Base-by-base conservation (phyloP, 2,888 invertebrate genomes). In the Coelogynopora nodosa region DNA sequence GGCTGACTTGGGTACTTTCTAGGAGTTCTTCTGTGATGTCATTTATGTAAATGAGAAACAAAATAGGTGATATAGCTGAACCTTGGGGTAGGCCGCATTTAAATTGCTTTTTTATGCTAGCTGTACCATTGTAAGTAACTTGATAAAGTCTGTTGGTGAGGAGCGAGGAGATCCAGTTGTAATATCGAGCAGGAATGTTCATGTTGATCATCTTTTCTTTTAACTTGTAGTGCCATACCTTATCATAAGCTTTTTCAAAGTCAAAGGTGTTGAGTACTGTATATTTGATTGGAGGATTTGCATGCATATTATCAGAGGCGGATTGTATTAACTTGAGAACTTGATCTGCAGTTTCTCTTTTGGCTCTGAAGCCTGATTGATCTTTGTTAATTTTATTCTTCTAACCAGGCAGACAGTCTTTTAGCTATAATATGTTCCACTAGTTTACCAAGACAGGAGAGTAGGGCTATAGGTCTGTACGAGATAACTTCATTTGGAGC, bases 201-300 rank as follows among this genome's bases (percentile, higher is more conserved):
- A 74, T 10, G 74, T 74, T 74, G 23, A 74, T 23, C 74, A 74
- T 74, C 23, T 74, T 74, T 23, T 23, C 18, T 74, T 74, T 74
- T 10, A 74, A 26, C 23, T 74, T 74, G 23, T 13, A 23, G 27
- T 74, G 74, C 74, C 74, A 74, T 2, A 74, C 74, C 23, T 74
- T 74, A 26, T 74, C 74, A 23, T 74, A 74, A 13, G 74, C 74
- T 23, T 74, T 74, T 74, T 74, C 74, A 74, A 74, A 74, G 27
- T 74, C 74, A 26, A 74, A 74, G 18, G 74, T 74, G 23, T 13
- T 74, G 18, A 74, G 74, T 5, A 13, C 27, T 23, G 74, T 74
- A 26, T 74, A 74, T 26, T 74, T 74, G 2, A 23, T 13, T 5
- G 74, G 18, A 2, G 74, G 74, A 26, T 10, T 74, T 2, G 74